These are phyloP conservation scores for Ptyas mucosa DNA, from an alignment of 2,113 vertebrate species.

Conservation along the genomic window DNA sequence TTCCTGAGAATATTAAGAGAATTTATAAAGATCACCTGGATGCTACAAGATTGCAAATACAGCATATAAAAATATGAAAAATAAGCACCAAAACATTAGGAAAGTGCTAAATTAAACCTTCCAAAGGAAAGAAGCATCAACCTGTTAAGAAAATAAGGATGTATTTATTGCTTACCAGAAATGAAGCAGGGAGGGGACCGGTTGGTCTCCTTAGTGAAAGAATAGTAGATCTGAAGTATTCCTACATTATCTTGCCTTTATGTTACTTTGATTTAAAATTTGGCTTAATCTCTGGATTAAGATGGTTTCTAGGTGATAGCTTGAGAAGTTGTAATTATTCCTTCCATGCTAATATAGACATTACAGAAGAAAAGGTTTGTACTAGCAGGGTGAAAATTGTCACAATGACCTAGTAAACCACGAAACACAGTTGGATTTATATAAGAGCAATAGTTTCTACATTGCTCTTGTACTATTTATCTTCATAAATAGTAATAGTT, in stretches of 20 bases:
- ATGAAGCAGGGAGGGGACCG: background rate
- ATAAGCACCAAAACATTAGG: background rate
- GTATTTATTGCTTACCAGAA: background rate
- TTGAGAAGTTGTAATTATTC: background rate
- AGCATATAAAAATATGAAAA: background rate
- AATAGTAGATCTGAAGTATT: background rate
- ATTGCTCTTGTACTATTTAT: background rate
- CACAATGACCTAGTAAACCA: background rate
- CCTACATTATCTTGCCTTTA: background rate
- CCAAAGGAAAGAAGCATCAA: background rate
- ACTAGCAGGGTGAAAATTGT: background rate
- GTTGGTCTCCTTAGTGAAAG: background rate
- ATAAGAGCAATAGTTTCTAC: background rate
- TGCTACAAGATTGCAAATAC: background rate
- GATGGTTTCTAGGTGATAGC: background rate
- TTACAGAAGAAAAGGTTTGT: background rate
- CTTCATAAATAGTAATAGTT: no score
- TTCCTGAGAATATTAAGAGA: background rate
- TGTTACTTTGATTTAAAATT: background rate
- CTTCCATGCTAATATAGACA: background rate
- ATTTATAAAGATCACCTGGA: background rate
- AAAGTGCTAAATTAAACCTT: background rate
- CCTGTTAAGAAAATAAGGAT: background rate
- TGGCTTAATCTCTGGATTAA: background rate
- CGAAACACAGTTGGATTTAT: background rate